phyloP scores from a whole-genome alignment of 2,888 invertebrate genomes.

The Stenodema calcarata region DNA sequence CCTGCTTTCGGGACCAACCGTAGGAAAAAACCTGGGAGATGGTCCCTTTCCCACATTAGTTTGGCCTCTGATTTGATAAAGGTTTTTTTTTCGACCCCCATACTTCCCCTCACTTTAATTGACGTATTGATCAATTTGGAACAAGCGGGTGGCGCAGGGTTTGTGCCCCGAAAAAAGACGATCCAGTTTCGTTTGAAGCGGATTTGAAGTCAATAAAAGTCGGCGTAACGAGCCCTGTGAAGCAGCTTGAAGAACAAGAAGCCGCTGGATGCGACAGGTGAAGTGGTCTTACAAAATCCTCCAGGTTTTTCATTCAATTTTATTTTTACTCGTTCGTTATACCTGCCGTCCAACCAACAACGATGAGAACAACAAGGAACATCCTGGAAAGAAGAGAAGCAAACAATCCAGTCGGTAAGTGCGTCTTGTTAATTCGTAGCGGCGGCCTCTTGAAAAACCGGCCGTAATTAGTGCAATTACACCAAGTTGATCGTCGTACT shows the following conservation, averaged over 20 bases:
- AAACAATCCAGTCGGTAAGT: too few relatives aligned
- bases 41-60: constrained; percentile 5
- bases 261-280: too few relatives aligned
- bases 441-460: too few relatives aligned
- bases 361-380: too few relatives aligned
- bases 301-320: neutral
- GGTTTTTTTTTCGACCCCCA: neutral
- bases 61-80: constrained; percentile 19
- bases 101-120: neutral
- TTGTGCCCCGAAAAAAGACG: neutral
- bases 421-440: too few relatives aligned
- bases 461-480: too few relatives aligned
- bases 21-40: neutral
- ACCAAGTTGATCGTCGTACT: too few relatives aligned
- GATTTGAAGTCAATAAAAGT: neutral
- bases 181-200: neutral
- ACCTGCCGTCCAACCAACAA: too few relatives aligned
- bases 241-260: neutral
- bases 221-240: neutral
- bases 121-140: constrained; percentile 14
- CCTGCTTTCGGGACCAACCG: neutral
- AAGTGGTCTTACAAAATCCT: too few relatives aligned
- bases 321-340: neutral
- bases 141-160: constrained; percentile 6
- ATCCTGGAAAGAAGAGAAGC: too few relatives aligned